Conservation (phyloP, 1,140 invertebrate genomes). For the Diprion similis region DNA sequence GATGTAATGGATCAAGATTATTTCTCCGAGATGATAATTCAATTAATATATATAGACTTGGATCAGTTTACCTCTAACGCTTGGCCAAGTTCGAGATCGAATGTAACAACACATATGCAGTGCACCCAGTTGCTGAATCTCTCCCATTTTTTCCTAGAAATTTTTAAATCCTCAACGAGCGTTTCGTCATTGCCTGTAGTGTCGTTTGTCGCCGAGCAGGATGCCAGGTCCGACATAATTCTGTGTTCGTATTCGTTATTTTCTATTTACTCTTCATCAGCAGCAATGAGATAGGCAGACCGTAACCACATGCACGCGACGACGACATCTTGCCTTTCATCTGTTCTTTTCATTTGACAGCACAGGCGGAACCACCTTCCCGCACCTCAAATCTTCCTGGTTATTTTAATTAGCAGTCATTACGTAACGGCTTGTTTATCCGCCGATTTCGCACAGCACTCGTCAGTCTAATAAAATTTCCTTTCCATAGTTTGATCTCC, state of each 20-base stretch:
- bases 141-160: constrained; percentile 58
- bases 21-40: no score
- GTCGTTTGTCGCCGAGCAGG: not conserved
- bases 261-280: not conserved
- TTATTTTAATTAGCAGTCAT: not conserved
- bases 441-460: no score
- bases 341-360: not conserved
- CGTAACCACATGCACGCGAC: not conserved
- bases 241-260: not conserved
- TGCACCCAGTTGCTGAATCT: constrained; percentile 93
- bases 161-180: not conserved
- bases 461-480: no score
- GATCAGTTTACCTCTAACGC: constrained; percentile 80
- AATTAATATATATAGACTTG: no score
- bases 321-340: not conserved
- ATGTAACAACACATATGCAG: constrained; percentile 96
- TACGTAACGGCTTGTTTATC: not conserved
- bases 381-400: not conserved
- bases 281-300: not conserved
- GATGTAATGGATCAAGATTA: no score
- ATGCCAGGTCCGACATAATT: not conserved
- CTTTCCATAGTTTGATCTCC: no score
- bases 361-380: not conserved
- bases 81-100: constrained; percentile 97
- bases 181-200: not conserved